Percentiles rank a stretch among this genome's conserved stretches.
phyloP scores from a whole-genome alignment of 2,113 vertebrate species.

The Gracilinanus agilis region DNA sequence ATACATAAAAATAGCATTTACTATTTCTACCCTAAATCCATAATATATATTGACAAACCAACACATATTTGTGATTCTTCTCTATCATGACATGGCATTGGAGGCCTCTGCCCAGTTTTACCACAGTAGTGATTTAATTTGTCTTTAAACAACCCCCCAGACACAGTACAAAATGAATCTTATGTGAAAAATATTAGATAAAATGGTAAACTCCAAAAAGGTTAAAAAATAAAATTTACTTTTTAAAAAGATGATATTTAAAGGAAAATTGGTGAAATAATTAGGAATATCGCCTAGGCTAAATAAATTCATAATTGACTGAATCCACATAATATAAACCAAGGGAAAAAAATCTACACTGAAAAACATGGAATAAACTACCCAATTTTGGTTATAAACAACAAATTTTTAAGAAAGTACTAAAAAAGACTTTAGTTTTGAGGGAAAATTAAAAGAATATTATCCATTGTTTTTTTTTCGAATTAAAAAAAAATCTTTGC shows the following conservation, averaged over 20 bases:
- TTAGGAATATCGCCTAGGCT: not conserved
- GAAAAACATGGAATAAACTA: not conserved
- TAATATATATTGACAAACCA: not conserved
- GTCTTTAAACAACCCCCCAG: too few species aligned
- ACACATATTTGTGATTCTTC: not conserved
- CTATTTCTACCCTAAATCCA: not conserved
- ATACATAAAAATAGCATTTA: not conserved
- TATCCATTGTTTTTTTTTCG: too few species aligned
- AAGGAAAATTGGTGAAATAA: not conserved
- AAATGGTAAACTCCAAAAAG: not conserved
- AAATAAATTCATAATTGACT: not conserved
- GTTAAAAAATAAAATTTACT: not conserved
- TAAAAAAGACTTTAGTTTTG: not conserved
- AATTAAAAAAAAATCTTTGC: too few species aligned
- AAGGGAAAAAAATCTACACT: not conserved
- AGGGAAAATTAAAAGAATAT: not conserved
- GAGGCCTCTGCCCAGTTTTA: too few species aligned
- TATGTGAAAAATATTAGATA: not conserved
- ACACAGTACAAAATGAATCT: too few species aligned
- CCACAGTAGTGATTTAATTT: too few species aligned
- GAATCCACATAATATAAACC: too few species aligned
- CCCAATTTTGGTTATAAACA: not conserved
- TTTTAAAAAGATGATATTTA: not conserved
- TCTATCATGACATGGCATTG: not conserved
- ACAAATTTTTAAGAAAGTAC: not conserved